phyloP scores from a whole-genome alignment of 2,888 invertebrate genomes.

The Ochropleura leucogaster region DNA sequence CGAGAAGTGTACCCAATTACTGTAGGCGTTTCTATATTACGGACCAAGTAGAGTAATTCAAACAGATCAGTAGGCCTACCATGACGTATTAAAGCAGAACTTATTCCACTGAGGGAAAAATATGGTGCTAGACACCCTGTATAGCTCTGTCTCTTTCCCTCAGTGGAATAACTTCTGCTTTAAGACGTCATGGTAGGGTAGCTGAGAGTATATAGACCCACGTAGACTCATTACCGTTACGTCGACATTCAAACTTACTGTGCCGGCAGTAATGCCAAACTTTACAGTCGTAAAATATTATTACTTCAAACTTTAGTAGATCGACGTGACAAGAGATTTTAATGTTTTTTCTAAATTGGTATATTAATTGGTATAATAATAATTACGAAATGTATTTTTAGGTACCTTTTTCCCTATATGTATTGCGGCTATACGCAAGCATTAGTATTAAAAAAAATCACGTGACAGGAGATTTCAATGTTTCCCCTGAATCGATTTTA shows the following conservation, averaged over 20 bases:
- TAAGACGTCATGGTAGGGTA: too few species aligned
- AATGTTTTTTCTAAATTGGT: not conserved
- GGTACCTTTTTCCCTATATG: too few species aligned
- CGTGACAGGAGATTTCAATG: not conserved
- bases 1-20: not conserved
- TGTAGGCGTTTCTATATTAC: not conserved
- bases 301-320: slow-evolving; percentile 22
- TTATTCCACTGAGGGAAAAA: too few species aligned
- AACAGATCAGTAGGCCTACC: too few species aligned
- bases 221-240: slow-evolving; percentile 14
- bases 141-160: too few species aligned
- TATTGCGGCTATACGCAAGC: too few species aligned
- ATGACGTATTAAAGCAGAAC: too few species aligned
- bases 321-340: slow-evolving; percentile 9
- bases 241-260: slow-evolving; percentile 29
- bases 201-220: slow-evolving; percentile 12
- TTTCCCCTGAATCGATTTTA: not conserved
- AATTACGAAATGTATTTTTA: not conserved
- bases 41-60: not conserved
- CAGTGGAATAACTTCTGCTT: too few species aligned
- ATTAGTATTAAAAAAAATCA: too few species aligned
- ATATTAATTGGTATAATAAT: too few species aligned
- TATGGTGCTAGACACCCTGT: too few species aligned
- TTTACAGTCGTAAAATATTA: slow-evolving; percentile 26
- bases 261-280: slow-evolving; percentile 27